Conservation (phyloP, 2,797 vertebrate genomes). For the Sebastes nivosus region DNA sequence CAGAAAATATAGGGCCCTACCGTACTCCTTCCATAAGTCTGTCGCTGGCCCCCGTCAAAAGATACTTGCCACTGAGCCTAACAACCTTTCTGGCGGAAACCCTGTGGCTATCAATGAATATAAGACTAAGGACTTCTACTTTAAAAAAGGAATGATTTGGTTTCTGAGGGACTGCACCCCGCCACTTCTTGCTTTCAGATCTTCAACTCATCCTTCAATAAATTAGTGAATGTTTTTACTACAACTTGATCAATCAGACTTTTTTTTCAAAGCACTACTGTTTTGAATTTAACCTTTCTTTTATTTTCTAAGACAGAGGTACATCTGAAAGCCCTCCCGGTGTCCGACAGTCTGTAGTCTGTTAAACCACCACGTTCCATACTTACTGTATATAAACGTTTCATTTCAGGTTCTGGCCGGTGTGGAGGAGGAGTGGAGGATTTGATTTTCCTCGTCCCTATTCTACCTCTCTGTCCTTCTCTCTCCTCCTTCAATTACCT, state of each 20-base stretch:
- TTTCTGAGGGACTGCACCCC: not conserved
- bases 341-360: not conserved
- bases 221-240: not conserved
- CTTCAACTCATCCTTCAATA: not conserved
- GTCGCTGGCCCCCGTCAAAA: not conserved
- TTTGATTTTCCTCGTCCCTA: not conserved
- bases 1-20: not conserved
- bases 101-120: not conserved
- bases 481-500: not conserved
- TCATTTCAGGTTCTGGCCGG: conserved; percentile 39
- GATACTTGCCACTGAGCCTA: not conserved
- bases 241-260: not conserved
- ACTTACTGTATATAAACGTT: not conserved
- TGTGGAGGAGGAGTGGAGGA: conserved; percentile 5
- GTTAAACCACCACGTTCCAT: not conserved
- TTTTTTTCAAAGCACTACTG: not conserved
- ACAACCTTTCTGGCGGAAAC: not conserved
- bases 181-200: not conserved
- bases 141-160: not conserved
- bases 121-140: not conserved
- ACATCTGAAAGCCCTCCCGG: not conserved
- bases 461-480: not conserved
- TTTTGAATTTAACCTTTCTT: conserved; percentile 16
- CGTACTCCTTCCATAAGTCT: not conserved
- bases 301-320: conserved; percentile 17